Percentiles rank a stretch among this genome's conserved stretches.
phyloP scores from a whole-genome alignment of 2,113 vertebrate genomes.

The Gymnocephalus cernua region DNA sequence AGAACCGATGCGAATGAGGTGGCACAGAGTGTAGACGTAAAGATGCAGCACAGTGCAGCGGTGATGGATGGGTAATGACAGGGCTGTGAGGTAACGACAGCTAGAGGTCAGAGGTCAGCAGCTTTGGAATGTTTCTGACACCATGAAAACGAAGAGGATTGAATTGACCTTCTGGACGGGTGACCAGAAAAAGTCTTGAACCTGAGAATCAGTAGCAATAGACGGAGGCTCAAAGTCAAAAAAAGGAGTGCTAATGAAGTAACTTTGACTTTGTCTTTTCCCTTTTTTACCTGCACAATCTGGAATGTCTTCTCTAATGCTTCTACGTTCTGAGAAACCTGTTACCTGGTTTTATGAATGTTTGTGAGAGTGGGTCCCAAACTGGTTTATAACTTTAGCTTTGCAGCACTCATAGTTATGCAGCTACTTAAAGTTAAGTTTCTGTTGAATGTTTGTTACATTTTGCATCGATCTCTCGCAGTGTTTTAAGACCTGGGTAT shows the following conservation, averaged over 20 bases:
- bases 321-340: not conserved
- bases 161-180: constrained; percentile 27
- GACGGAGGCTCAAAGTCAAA: constrained; percentile 5
- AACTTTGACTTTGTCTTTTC: no score
- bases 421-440: not conserved
- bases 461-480: not conserved
- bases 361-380: no score
- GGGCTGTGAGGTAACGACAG: constrained; percentile 31
- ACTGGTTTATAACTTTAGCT: not conserved
- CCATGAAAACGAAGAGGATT: constrained; percentile 28
- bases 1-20: not conserved
- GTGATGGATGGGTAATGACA: constrained; percentile 54
- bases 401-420: not conserved
- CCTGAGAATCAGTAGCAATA: not conserved
- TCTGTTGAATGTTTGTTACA: not conserved
- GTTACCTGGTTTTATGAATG: not conserved
- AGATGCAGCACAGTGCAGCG: not conserved
- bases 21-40: constrained; percentile 41
- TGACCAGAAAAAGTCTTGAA: not conserved
- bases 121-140: constrained; percentile 44
- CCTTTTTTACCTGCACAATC: not conserved
- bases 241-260: not conserved
- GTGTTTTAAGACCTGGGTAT: not conserved
- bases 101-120: constrained; percentile 46
- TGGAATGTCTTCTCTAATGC: not conserved